These are phyloP conservation scores for Parazoanthus darwini DNA, from an alignment of 92 coral and sea anemone genomes.

Conservation along the genomic window DNA sequence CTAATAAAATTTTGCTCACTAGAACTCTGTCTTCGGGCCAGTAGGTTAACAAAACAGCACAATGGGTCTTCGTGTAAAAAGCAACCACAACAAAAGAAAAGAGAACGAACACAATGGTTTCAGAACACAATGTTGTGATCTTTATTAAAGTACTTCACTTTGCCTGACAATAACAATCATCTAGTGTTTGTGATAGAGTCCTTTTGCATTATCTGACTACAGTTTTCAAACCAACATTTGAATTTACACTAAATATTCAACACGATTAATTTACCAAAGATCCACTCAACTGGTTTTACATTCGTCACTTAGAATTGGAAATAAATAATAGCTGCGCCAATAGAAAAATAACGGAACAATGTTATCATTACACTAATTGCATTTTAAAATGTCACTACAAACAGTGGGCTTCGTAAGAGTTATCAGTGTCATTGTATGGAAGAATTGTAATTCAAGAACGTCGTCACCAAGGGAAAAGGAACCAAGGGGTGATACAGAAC, in stretches of 20 bases:
- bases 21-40: slow-evolving; percentile 4
- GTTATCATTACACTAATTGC: not conserved
- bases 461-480: slow-evolving; percentile 11
- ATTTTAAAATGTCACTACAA: slow-evolving; percentile 7
- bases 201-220: slow-evolving; percentile 2
- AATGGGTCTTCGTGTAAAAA: slow-evolving; percentile 9
- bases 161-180: slow-evolving; percentile 5
- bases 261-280: slow-evolving; percentile 9
- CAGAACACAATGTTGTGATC: not conserved
- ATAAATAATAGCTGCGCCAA: not conserved
- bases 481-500: slow-evolving; percentile 6
- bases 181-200: slow-evolving; percentile 11
- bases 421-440: not conserved
- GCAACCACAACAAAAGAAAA: slow-evolving; percentile 9
- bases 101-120: slow-evolving; percentile 6
- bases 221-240: not conserved
- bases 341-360: slow-evolving; percentile 1
- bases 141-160: slow-evolving; percentile 1
- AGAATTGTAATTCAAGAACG: not conserved
- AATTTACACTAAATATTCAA: not conserved
- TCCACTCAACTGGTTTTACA: slow-evolving; percentile 6
- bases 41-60: slow-evolving; percentile 5
- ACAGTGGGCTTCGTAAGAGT: not conserved
- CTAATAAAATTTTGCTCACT: slow-evolving; percentile 3
- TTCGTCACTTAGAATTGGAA: slow-evolving; percentile 9